Conservation (phyloP, 1,140 invertebrate species). For the Coenobita brevimanus region DNA sequence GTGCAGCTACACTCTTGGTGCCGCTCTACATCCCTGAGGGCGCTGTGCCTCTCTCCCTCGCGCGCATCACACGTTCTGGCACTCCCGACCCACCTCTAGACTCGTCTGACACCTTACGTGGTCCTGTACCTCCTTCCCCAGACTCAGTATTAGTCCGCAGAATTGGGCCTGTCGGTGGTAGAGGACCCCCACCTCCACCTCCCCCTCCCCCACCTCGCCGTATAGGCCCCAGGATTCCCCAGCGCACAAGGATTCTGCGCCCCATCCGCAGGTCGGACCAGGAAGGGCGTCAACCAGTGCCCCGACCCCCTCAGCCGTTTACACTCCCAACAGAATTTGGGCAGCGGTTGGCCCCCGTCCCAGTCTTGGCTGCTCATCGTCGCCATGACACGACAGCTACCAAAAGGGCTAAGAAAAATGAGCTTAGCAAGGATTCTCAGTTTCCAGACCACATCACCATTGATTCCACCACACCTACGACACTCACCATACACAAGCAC, state of each 20-base stretch:
- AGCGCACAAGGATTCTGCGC: slow-evolving; percentile 9
- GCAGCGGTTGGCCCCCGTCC: background rate
- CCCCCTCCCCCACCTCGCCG: too few relatives aligned
- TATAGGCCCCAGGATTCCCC: slow-evolving; percentile 1
- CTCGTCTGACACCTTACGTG: background rate
- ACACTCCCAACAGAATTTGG: background rate
- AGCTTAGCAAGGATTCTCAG: slow-evolving; percentile 53
- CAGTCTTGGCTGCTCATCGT: background rate
- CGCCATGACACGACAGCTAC: background rate
- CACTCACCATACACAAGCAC: too few relatives aligned
- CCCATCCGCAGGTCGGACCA: slow-evolving; percentile 32
- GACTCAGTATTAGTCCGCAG: slow-evolving; percentile 47
- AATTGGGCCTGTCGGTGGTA: slow-evolving; percentile 21
- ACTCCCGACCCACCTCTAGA: background rate
- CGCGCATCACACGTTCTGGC: slow-evolving; percentile 57
- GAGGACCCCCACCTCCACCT: background rate
- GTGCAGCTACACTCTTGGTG: slow-evolving; percentile 61
- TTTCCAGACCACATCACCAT: slow-evolving; percentile 32
- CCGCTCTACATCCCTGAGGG: slow-evolving; percentile 68
- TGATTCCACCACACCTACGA: background rate
- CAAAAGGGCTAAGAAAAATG: slow-evolving; percentile 55
- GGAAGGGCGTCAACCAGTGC: background rate
- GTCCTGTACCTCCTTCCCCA: slow-evolving; percentile 18
- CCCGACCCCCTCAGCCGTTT: background rate
- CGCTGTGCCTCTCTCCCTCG: slow-evolving; percentile 60